Evolutionary conservation across 2,113 vertebrate genomes (phyloP).

Genomic region (Nibea albiflora): DNA sequence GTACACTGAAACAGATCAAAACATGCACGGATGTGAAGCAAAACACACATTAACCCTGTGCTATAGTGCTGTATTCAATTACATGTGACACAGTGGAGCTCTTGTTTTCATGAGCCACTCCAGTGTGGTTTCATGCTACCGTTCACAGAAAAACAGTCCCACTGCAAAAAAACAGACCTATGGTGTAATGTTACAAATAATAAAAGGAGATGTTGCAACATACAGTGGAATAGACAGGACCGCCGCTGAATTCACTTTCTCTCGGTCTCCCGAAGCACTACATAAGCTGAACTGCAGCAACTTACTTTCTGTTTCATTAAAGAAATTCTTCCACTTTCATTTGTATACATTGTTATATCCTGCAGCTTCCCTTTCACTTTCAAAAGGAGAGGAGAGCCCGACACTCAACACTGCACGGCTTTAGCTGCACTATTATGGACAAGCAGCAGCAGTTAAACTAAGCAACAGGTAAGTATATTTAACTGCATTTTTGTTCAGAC

Average conservation of each 20-base stretch:
- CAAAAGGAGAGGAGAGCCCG: conserved; percentile 2
- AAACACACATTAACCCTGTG: not conserved
- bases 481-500: not conserved
- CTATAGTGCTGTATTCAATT: not conserved
- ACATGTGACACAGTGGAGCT: conserved; percentile 21
- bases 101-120: conserved; percentile 16
- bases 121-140: not conserved
- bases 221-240: not conserved
- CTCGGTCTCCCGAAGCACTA: not conserved
- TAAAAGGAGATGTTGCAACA: not conserved
- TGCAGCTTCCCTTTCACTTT: conserved; percentile 71
- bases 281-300: not conserved
- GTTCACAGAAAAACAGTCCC: conserved; percentile 18
- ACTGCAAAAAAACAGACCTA: too few relatives aligned
- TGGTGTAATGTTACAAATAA: not conserved
- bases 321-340: conserved; percentile 59
- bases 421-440: not conserved
- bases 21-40: not conserved
- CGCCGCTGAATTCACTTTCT: too few relatives aligned
- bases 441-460: not conserved
- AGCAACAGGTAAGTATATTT: not conserved
- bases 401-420: not conserved
- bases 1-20: not conserved
- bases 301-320: conserved; percentile 49
- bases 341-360: conserved; percentile 10